Conservation (phyloP, 1,140 invertebrate genomes). For the Pseudomyrmex dendroicus region DNA sequence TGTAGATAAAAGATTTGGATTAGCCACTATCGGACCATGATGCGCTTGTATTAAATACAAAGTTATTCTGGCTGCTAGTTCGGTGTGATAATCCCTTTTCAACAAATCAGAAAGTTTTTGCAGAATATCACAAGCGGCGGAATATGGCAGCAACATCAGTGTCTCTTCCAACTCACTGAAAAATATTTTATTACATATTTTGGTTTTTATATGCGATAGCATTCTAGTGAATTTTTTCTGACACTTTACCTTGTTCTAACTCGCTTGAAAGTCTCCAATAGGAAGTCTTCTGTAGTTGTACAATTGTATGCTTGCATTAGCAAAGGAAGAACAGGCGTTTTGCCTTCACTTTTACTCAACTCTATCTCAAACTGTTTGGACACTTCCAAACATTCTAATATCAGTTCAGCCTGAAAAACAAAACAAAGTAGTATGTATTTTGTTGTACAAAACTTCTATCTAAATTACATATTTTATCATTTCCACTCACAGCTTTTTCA, state of each 20-base stretch:
- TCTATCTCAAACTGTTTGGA: slow-evolving; percentile 89
- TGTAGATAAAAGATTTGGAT: slow-evolving; percentile 88
- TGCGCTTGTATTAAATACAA: slow-evolving; percentile 94
- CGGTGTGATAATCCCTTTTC: slow-evolving; percentile 89
- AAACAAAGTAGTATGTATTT: slow-evolving; percentile 9
- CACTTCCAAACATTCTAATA: slow-evolving; percentile 94
- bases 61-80: slow-evolving; percentile 91
- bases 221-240: neutral
- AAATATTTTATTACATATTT: slow-evolving; percentile 65
- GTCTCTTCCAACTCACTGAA: slow-evolving; percentile 96
- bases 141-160: slow-evolving; percentile 93
- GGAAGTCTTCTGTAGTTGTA: slow-evolving; percentile 90
- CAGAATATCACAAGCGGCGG: slow-evolving; percentile 92
- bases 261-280: slow-evolving; percentile 91
- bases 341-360: slow-evolving; percentile 82
- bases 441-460: slow-evolving; percentile 12
- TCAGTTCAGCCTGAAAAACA: slow-evolving; percentile 91
- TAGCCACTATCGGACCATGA: slow-evolving; percentile 92
- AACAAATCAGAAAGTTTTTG: slow-evolving; percentile 89
- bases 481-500: slow-evolving; percentile 91
- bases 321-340: slow-evolving; percentile 86
- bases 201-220: neutral
- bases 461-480: slow-evolving; percentile 26
- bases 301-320: slow-evolving; percentile 93
- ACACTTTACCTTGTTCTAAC: slow-evolving; percentile 89